phyloP scores from a whole-genome alignment of 1,140 invertebrate species.

The Lucilia cuprina region DNA sequence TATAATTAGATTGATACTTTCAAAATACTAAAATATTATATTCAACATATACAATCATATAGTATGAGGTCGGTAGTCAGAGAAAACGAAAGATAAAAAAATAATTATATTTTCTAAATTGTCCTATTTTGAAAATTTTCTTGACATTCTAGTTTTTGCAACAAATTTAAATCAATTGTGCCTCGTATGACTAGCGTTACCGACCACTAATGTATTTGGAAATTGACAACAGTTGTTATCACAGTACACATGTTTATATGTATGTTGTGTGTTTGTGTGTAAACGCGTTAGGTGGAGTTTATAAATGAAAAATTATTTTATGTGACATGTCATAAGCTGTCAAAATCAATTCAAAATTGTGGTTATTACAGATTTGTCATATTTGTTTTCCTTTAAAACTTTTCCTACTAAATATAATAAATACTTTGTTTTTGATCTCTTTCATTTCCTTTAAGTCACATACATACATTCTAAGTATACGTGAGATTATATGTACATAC shows the following conservation, averaged over 20 bases:
- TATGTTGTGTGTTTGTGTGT: neutral
- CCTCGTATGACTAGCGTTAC: no score
- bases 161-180: no score
- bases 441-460: neutral
- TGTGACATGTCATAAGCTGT: slow-evolving; percentile 23
- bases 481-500: neutral
- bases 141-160: no score
- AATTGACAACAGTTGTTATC: neutral
- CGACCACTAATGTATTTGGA: neutral
- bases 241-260: neutral
- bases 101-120: no score
- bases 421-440: neutral
- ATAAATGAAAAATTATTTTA: neutral
- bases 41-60: neutral
- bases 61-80: no score
- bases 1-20: neutral
- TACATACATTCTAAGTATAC: neutral
- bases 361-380: slow-evolving; percentile 19
- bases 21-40: neutral
- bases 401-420: no score
- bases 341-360: slow-evolving; percentile 19
- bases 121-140: no score
- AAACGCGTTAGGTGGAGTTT: neutral
- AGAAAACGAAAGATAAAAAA: no score
- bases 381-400: neutral